Percentiles rank a stretch among this genome's conserved stretches.
These are phyloP conservation scores for Drosophila pachea DNA, from an alignment of 1,140 invertebrate species.

Conservation along the genomic window DNA sequence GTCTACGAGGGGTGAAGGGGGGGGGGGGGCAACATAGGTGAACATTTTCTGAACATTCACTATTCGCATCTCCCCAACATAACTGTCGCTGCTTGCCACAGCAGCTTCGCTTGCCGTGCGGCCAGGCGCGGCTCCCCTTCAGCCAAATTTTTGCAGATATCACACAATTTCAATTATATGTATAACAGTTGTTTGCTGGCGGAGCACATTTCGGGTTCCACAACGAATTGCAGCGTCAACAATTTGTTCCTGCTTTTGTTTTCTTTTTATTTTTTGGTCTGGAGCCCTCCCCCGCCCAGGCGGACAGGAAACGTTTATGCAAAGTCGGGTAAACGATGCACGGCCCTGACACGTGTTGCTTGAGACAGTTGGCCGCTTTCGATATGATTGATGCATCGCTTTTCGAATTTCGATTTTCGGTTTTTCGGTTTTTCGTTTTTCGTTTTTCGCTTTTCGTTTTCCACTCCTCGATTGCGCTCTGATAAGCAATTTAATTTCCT, in stretches of 20 bases:
- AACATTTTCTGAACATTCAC: too few relatives aligned
- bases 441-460: neutral
- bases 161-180: neutral
- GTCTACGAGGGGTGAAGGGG: neutral
- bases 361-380: constrained; percentile 1
- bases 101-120: too few relatives aligned
- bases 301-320: constrained; percentile 23
- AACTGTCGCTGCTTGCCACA: too few relatives aligned
- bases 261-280: too few relatives aligned
- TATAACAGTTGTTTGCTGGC: constrained; percentile 23
- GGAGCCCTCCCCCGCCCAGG: constrained; percentile 13
- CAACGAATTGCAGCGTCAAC: constrained; percentile 39
- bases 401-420: neutral
- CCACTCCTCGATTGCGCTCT: neutral
- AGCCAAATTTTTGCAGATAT: too few relatives aligned
- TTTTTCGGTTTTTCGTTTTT: neutral
- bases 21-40: too few relatives aligned
- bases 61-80: too few relatives aligned
- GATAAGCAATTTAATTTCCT: constrained; percentile 9
- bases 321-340: constrained; percentile 20
- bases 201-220: constrained; percentile 20
- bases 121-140: too few relatives aligned
- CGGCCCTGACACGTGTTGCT: constrained; percentile 27
- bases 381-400: constrained; percentile 12
- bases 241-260: neutral